A percentile compares a stretch with the other conserved stretches of the same genome.
Conservation (phyloP, 1,140 invertebrate species). For the Sesamia nonagrioides region DNA sequence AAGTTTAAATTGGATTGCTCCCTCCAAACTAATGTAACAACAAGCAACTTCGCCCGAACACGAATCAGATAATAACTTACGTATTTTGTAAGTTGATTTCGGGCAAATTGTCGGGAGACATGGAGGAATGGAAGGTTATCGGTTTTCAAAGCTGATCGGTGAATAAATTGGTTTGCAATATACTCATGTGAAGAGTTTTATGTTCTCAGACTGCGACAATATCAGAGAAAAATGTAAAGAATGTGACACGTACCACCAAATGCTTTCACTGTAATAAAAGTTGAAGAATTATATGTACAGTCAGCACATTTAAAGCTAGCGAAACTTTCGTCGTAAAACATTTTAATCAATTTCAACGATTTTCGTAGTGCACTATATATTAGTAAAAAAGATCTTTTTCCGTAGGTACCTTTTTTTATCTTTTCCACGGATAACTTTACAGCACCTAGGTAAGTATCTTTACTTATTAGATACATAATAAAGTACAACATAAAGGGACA, state of each 20-base stretch:
- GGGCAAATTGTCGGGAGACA: conserved; percentile 53
- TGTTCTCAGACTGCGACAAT: conserved; percentile 31
- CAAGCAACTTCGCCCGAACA: conserved; percentile 63
- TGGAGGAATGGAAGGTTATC: conserved; percentile 52
- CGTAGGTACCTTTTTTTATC: too few species aligned
- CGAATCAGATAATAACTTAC: conserved; percentile 73
- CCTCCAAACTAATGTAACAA: conserved; percentile 60
- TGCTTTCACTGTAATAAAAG: conserved; percentile 38
- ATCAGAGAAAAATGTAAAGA: conserved; percentile 45
- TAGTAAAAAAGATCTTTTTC: too few species aligned
- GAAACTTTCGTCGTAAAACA: conserved; percentile 34
- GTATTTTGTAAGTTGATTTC: conserved; percentile 65
- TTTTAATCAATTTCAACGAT: conserved; percentile 35
- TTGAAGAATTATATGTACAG: conserved; percentile 38
- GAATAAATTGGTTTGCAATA: conserved; percentile 53
- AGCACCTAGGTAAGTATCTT: neutral
- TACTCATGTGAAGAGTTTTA: conserved; percentile 35
- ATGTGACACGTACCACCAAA: conserved; percentile 36
- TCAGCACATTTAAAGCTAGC: conserved; percentile 28
- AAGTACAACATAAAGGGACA: conserved; percentile 21
- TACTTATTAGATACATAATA: conserved; percentile 28
- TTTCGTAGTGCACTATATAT: conserved; percentile 18
- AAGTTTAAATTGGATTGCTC: conserved; percentile 54
- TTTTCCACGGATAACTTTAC: neutral
- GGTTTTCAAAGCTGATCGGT: conserved; percentile 51